Conservation (phyloP, 2,797 vertebrate genomes). For the Halcyon leucocephala region DNA sequence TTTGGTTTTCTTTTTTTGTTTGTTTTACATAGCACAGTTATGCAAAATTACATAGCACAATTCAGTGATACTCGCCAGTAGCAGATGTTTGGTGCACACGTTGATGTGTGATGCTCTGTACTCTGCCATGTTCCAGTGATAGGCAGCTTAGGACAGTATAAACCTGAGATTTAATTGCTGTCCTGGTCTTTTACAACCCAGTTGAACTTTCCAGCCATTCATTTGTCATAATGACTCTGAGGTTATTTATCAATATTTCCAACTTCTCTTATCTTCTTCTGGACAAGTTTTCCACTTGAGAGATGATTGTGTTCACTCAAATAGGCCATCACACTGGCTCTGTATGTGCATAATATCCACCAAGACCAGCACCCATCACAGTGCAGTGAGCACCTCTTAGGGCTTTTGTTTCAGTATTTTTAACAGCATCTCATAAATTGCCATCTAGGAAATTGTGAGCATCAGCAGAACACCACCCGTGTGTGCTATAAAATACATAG, state of each 20-base stretch:
- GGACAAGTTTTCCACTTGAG: conserved; percentile 16
- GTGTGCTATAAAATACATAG: background rate
- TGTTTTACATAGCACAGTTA: background rate
- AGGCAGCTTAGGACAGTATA: background rate
- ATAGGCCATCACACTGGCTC: background rate
- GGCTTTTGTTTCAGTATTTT: background rate
- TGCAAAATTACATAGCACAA: background rate
- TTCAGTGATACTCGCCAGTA: background rate
- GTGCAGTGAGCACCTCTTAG: background rate
- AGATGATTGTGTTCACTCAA: background rate
- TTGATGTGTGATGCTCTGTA: background rate
- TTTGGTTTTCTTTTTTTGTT: background rate
- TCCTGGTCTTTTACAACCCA: background rate
- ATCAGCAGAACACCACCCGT: background rate
- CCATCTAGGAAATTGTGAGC: background rate
- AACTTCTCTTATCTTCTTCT: background rate
- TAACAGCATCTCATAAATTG: conserved; percentile 3
- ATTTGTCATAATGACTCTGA: background rate
- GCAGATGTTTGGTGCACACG: background rate
- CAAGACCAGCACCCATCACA: background rate
- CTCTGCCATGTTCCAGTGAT: background rate
- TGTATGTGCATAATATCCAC: background rate
- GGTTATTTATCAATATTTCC: background rate
- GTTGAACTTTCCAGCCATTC: background rate
- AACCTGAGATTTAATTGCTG: background rate